Conservation (phyloP, 2,888 invertebrate genomes). For the Lasioglossum oenotherae region DNA sequence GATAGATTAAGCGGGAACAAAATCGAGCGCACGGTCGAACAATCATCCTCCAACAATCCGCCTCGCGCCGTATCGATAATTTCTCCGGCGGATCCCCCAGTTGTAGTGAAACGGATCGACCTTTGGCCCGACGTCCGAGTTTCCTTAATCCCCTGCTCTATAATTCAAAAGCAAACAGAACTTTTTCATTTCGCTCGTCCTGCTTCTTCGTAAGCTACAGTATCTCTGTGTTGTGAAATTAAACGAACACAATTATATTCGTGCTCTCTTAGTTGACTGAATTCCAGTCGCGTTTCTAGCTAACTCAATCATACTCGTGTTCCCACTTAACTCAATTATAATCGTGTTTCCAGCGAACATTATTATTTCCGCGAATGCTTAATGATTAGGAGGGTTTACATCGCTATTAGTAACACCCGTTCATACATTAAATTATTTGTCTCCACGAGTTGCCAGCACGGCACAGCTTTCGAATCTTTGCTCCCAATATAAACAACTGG, state of each 20-base stretch:
- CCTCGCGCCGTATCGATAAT: not conserved
- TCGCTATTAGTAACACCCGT: not conserved
- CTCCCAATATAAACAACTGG: not conserved
- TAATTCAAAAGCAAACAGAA: not conserved
- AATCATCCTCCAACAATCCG: not conserved
- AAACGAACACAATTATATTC: not conserved
- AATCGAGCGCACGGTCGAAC: not conserved
- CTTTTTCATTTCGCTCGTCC: not conserved
- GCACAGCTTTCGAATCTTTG: not conserved
- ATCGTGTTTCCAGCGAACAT: not conserved
- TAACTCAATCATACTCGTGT: not conserved
- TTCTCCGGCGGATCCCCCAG: not conserved
- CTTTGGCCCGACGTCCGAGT: not conserved
- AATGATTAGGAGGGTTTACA: not conserved
- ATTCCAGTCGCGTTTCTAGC: not conserved
- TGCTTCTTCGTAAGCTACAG: not conserved
- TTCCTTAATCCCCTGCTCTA: not conserved
- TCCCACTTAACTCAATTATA: not conserved
- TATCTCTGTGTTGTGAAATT: not conserved
- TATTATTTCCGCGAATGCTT: not conserved
- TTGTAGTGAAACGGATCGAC: slow-evolving; percentile 32
- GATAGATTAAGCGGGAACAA: not conserved
- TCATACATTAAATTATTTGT: not conserved
- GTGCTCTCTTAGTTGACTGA: not conserved
- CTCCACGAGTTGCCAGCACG: not conserved